A percentile compares a stretch with the other conserved stretches of the same genome.
These are phyloP conservation scores for Lutjanus argentimaculatus DNA, from an alignment of 2,797 vertebrate genomes.

Conservation along the genomic window DNA sequence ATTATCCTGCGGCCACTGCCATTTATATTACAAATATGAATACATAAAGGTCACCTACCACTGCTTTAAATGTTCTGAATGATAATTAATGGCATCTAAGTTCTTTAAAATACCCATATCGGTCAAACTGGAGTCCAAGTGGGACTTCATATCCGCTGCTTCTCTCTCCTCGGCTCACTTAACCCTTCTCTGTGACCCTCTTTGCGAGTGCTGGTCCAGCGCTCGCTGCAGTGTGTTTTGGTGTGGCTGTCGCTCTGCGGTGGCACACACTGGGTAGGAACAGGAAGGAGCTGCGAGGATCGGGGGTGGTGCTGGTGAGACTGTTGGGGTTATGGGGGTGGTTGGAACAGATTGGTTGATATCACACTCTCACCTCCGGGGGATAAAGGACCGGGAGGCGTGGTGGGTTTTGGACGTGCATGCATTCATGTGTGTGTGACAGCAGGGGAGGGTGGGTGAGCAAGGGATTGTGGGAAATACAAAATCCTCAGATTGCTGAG, in stretches of 20 bases:
- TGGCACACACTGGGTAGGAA: slow-evolving; percentile 32
- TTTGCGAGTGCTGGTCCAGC: slow-evolving; percentile 33
- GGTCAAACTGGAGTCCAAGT: slow-evolving; percentile 12
- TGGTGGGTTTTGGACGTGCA: slow-evolving; percentile 20
- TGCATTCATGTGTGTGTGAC: slow-evolving; percentile 34
- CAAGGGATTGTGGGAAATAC: slow-evolving; percentile 69
- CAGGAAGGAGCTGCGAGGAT: slow-evolving; percentile 36
- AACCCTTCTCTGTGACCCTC: slow-evolving; percentile 58
- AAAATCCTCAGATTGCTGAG: slow-evolving; percentile 74
- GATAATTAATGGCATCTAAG: slow-evolving; percentile 17
- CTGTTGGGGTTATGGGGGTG: slow-evolving; percentile 59
- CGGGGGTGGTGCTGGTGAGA: slow-evolving; percentile 49
- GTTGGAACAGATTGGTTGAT: slow-evolving; percentile 80
- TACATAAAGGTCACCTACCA: neutral
- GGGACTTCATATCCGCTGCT: slow-evolving; percentile 22
- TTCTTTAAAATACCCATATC: slow-evolving; percentile 21
- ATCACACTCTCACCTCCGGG: slow-evolving; percentile 74
- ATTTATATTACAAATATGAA: slow-evolving; percentile 41
- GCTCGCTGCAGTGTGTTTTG: slow-evolving; percentile 42
- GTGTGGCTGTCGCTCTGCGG: slow-evolving; percentile 24
- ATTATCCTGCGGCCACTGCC: slow-evolving; percentile 27
- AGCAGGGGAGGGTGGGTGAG: slow-evolving; percentile 47
- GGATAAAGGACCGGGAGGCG: slow-evolving; percentile 48
- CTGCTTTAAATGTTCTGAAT: slow-evolving; percentile 15
- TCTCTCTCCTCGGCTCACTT: slow-evolving; percentile 56